Evolutionary conservation across 2,113 vertebrate genomes (phyloP), one percentile per base, ranked within the genome.

Genomic region (Eira barbara): DNA sequence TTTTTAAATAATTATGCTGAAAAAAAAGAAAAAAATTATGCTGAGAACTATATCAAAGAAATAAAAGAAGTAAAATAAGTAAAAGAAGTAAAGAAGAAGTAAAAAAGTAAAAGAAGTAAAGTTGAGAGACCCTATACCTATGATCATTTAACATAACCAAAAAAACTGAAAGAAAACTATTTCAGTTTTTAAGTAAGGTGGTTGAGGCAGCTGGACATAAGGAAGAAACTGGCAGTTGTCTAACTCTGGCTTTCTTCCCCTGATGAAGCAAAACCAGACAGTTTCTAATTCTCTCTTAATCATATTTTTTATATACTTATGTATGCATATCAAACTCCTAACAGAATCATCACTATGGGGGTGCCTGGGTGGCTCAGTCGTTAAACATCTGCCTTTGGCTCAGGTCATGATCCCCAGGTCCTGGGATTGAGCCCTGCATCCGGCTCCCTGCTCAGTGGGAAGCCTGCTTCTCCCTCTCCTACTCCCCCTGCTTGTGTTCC

Each of bases 151-250:
- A 80, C 12, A 29, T 9, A 84, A 14, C 15, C 45, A 91, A 52
- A 76, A 97, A 31, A 97, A 31, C 14, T 49, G 2, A n/a, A 96
- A 96, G n/a, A 73, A 87, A 96, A 67, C 12, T 36, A 73, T 96
- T 93, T 96, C 7, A 74, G 42, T 93, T 95, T 52, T 96, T 88
- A 82, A 85, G 65, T 87, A 79, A 90, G 49, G 23, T n/a, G 59
- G 12, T 65, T 88, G 59, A 82, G 63, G 81, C 34, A 94, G 71
- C 39, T 25, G 21, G 47, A 74, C 29, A n/a, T 10, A 47, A 83
- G 84, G 82, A 61, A 96, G 59, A 93, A 92, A 93, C 3, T 20
- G 49, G 67, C 14, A 67, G 10, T 55, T 23, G 31, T 69, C 39
- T 81, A 74, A 91, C 82, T 74, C 55, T 65, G 59, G 52, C n/a